Evolutionary conservation across 1,140 invertebrate species (phyloP), one percentile per base, ranked within the genome.

Genomic region (Lethocerus indicus): DNA sequence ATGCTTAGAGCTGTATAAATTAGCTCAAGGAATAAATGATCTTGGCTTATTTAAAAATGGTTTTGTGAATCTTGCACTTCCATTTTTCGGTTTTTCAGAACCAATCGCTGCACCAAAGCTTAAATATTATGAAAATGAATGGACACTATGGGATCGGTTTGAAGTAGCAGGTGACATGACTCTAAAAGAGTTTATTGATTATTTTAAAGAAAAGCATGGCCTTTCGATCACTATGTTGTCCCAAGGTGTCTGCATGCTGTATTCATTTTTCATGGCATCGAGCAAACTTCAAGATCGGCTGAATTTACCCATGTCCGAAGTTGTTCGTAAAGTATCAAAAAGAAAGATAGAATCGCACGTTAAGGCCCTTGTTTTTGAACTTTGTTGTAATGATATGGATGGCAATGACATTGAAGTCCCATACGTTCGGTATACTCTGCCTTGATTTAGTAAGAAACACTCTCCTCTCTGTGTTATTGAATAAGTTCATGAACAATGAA

Each of bases 391-490:
- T 62, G 90, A 97, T 65, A 72, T 72, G 2, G 79, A 88, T 49
- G 94, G 88, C 35, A 87, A 94, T 59, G 95, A 98, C 68, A 87
- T 98, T 14, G 96, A 99, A 68, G 91, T 98, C 40, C 95, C 95
- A 21, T 98, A 96, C 66, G 89, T 98, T 5, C 32, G 52, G 16
- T 53, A 53, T 32, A 53, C 52, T n/a, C 23, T 53, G 23, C 52
- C 52, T 32, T 52, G 32, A 50, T 46, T 21, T 4, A 6, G 2
- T 24, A 23, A 26, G 16, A 44, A 26, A 44, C 42, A 16, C 23
- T n/a, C n/a, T n/a, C n/a, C n/a, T n/a, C n/a, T n/a, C n/a, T n/a
- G n/a, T n/a, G n/a, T n/a, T n/a, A n/a, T n/a, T n/a, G n/a, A n/a
- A n/a, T n/a, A n/a, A n/a, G n/a, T n/a, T n/a, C n/a, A n/a, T n/a